Evolutionary conservation across 2,888 invertebrate genomes (phyloP).

Genomic region (Hetaerina titia): DNA sequence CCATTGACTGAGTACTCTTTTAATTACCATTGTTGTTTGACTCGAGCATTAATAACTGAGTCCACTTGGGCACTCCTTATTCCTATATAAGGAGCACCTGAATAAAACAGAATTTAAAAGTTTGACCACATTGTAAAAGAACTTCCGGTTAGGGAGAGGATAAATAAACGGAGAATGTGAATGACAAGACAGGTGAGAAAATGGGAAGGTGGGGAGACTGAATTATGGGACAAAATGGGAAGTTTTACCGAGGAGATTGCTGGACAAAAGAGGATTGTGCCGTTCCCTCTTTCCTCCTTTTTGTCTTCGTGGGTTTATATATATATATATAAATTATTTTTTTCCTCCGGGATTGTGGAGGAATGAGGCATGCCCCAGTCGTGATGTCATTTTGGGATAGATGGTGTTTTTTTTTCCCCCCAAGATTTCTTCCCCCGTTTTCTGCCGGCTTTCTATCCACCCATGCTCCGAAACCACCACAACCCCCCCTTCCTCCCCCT

Average conservation of each 20-base stretch:
- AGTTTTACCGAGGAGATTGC: not conserved
- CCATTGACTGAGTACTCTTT: no score
- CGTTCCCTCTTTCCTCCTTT: not conserved
- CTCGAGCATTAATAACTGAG: no score
- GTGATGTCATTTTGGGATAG: conserved; percentile 52
- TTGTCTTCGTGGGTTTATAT: not conserved
- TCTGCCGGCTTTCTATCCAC: not conserved
- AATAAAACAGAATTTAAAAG: not conserved
- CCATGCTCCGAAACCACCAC: not conserved
- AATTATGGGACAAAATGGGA: not conserved
- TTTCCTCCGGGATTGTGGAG: not conserved
- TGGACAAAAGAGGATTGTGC: not conserved
- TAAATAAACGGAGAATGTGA: not conserved
- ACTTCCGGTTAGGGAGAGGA: not conserved
- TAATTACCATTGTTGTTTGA: no score
- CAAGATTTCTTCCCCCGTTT: not conserved
- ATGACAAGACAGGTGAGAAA: not conserved
- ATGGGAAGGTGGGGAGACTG: not conserved
- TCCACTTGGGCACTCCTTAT: no score
- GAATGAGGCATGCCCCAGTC: conserved; percentile 41
- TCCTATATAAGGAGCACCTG: not conserved
- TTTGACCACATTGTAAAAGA: not conserved
- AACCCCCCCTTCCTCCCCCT: not conserved
- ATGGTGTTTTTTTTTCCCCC: conserved; percentile 54
- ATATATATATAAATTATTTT: no score